Evolutionary conservation across 2,888 invertebrate genomes (phyloP), one percentile per base, ranked within the genome.

Genomic region (Galerucella nymphaeae): DNA sequence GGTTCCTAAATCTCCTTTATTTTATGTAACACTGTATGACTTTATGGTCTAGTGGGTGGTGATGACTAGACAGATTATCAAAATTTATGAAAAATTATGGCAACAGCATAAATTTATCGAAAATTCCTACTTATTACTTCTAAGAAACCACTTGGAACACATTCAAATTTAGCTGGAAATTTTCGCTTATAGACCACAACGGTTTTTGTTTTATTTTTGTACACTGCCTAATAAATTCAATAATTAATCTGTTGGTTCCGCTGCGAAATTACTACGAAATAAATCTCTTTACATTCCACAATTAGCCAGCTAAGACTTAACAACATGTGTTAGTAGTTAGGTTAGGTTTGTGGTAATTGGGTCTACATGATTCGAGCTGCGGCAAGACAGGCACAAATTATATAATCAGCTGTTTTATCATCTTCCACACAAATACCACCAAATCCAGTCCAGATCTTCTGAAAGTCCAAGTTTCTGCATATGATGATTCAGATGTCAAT

Each of bases 61-160:
- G 50, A 30, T 5, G 50, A 20, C 20, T 23, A 59, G n/a, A n/a
- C 10, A 16, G 38, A 16, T n/a, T 61, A 8, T 14, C 30, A 41
- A 30, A 38, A 9, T 38, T 38, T 38, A 38, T 38, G 8, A 38
- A 8, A 38, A 9, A 38, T 8, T 0, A 38, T 6, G 8, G 30
- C 20, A 14, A 58, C 11, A 58, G 1, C 2, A 58, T 14, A 18
- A 11, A 58, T 18, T 8, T 6, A 23, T 30, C 13, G 2, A 50
- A 13, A 42, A 18, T 23, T 23, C 50, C 11, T 57, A 30, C n/a
- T 57, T 42, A 57, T 66, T 14, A 50, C 55, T 57, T 50, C 66
- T n/a, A 16, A 50, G 50, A 66, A 66, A 23, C 41, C 18, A 66
- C 57, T 57, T 65, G 65, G 65, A 65, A 53, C 64, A 20, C 5